Percentiles rank a stretch among this genome's conserved stretches.
phyloP scores from a whole-genome alignment of 2,888 invertebrate genomes.

The Athalia rosae region DNA sequence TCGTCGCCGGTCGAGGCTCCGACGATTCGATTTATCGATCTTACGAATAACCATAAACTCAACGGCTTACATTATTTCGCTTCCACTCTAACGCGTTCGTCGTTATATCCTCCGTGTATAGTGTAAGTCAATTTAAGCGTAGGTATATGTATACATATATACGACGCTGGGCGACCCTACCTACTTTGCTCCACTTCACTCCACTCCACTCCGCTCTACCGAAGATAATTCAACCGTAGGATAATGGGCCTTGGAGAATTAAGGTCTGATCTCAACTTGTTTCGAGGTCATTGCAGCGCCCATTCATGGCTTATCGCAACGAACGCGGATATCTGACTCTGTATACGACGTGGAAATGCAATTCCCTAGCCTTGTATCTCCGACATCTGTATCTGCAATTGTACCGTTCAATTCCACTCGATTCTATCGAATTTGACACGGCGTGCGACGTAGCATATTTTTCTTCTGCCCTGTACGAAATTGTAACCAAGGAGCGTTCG shows the following conservation, averaged over 20 bases:
- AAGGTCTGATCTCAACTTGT: not conserved
- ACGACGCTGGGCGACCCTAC: not conserved
- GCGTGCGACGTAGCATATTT: too few species aligned
- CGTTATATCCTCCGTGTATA: too few species aligned
- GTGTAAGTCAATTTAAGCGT: too few species aligned
- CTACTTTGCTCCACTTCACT: conserved; percentile 13
- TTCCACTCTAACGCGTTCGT: not conserved
- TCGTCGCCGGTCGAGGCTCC: conserved; percentile 34
- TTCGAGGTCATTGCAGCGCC: not conserved
- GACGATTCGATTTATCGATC: conserved; percentile 41
- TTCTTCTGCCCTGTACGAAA: too few species aligned
- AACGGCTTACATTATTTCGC: conserved; percentile 4
- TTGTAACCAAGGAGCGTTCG: too few species aligned
- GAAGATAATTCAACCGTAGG: conserved; percentile 25
- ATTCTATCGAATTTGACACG: too few species aligned
- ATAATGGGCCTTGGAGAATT: conserved; percentile 16
- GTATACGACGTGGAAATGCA: too few species aligned
- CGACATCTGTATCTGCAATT: too few species aligned
- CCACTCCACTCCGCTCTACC: not conserved
- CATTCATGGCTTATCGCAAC: not conserved
- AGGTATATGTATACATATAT: too few species aligned
- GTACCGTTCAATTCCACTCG: too few species aligned
- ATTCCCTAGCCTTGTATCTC: too few species aligned
- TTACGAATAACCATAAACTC: not conserved
- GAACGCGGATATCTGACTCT: too few species aligned